Evolutionary conservation across 2,888 invertebrate genomes (phyloP), one percentile per base, ranked within the genome.

Genomic region (Agonopterix alstromeriana): DNA sequence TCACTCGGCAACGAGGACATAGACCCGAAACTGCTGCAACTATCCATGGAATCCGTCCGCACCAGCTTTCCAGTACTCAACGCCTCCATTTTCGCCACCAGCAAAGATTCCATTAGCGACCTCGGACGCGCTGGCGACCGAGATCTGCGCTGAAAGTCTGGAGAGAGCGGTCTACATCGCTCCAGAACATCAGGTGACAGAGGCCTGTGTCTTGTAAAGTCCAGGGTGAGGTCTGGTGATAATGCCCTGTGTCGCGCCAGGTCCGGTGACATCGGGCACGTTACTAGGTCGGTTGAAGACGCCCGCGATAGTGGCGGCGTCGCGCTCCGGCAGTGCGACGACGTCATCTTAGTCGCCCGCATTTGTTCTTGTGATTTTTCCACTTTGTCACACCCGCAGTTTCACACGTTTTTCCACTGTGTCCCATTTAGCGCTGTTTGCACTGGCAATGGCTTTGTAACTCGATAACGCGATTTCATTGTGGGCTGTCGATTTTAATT

Each of bases 51-150:
- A 65, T 95, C 94, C 17, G 94, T 93, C 58, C 95, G 89, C 51
- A 94, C 90, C 56, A 95, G 75, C 55, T 77, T 86, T 58, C 89
- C 89, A 11, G 85, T 85, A 50, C 90, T 90, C 10, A 93, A 90
- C 42, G 93, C 91, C 66, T 95, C 95, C 91, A 95, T 95, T 78
- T 95, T 95, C 4, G 94, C 95, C 43, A 94, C 93, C 48, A 95
- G 84, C 49, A 95, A 80, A 52, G 93, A 92, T 73, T 95, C 95
- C 95, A 95, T 95, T 27, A 95, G 81, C n/a, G 93, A 92, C 56
- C 93, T 89, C n/a, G 93, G 93, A 46, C 91, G 83, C n/a, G 88
- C 89, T 0, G 91, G 91, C 14, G 91, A 90, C 0, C 85, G 70
- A 1, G 86, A 83, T 4, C 88, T 59, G 9, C 85, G 59, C 0